Conservation (phyloP, 1,140 invertebrate genomes). For the Cylas formicarius region DNA sequence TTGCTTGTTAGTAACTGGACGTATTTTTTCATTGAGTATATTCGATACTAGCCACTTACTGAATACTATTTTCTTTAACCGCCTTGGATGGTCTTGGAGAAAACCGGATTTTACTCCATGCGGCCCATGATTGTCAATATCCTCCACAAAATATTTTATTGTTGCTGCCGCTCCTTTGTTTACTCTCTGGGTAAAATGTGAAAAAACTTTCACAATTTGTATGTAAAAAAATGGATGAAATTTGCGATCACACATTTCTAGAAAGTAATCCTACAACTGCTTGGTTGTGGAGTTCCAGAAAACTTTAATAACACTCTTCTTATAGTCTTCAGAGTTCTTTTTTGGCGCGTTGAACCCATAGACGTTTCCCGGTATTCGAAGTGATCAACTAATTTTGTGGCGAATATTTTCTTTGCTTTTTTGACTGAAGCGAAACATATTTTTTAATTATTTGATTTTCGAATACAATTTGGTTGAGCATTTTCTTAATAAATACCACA, state of each 20-base stretch:
- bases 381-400: neutral
- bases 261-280: conserved; percentile 2
- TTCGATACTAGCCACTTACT: conserved; percentile 6
- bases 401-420: too few species aligned
- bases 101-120: too few species aligned
- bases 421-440: neutral
- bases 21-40: conserved; percentile 6
- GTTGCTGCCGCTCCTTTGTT: neutral
- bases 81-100: too few species aligned
- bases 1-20: conserved; percentile 9
- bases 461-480: too few species aligned
- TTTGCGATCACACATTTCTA: conserved; percentile 1
- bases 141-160: conserved; percentile 14
- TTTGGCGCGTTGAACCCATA: conserved; percentile 1
- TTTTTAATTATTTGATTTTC: too few species aligned
- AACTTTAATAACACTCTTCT: conserved; percentile 4
- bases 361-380: conserved; percentile 1
- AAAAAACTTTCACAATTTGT: conserved; percentile 13
- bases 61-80: neutral
- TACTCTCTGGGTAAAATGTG: conserved; percentile 18
- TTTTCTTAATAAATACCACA: too few species aligned
- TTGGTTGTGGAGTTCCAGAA: conserved; percentile 6
- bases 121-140: conserved; percentile 9
- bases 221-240: conserved; percentile 2
- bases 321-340: conserved; percentile 9